These are phyloP conservation scores for Cyrtodaria siliqua DNA, from an alignment of 2,888 invertebrate genomes.

Conservation along the genomic window DNA sequence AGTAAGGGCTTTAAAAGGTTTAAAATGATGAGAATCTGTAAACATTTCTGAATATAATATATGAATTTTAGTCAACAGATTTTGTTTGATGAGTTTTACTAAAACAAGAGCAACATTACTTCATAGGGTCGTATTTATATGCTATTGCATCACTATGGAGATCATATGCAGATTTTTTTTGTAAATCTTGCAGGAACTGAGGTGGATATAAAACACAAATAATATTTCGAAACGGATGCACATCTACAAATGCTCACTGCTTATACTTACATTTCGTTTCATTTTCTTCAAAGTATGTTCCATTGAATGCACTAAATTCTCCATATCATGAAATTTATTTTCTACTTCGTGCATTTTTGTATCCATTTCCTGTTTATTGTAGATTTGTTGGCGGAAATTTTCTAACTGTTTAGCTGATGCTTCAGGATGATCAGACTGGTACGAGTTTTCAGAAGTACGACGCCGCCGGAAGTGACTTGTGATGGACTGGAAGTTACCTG, in stretches of 20 bases:
- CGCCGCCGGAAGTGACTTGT: constrained; percentile 82
- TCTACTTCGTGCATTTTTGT: constrained; percentile 78
- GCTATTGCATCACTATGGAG: neutral
- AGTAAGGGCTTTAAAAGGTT: too few relatives aligned
- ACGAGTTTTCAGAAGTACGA: constrained; percentile 72
- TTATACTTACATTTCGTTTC: constrained; percentile 85
- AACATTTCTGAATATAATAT: too few relatives aligned
- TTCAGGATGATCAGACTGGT: constrained; percentile 54
- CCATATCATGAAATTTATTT: constrained; percentile 87
- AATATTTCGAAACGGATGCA: too few relatives aligned
- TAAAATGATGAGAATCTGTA: too few relatives aligned
- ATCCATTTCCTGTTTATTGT: constrained; percentile 64
- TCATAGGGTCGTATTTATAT: too few relatives aligned
- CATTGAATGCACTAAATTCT: constrained; percentile 87
- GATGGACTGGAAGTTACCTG: constrained; percentile 84
- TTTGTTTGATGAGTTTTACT: too few relatives aligned
- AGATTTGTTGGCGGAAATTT: constrained; percentile 49
- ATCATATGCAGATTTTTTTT: neutral
- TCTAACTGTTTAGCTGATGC: constrained; percentile 20
- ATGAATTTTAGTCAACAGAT: too few relatives aligned
- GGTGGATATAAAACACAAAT: too few relatives aligned
- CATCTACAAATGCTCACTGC: too few relatives aligned
- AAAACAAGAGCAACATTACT: too few relatives aligned
- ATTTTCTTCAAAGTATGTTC: constrained; percentile 88
- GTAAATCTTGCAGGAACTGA: neutral